A percentile compares a stretch with the other conserved stretches of the same genome.
These are phyloP conservation scores for Hypena proboscidalis DNA, from an alignment of 2,888 invertebrate species.

Conservation along the genomic window DNA sequence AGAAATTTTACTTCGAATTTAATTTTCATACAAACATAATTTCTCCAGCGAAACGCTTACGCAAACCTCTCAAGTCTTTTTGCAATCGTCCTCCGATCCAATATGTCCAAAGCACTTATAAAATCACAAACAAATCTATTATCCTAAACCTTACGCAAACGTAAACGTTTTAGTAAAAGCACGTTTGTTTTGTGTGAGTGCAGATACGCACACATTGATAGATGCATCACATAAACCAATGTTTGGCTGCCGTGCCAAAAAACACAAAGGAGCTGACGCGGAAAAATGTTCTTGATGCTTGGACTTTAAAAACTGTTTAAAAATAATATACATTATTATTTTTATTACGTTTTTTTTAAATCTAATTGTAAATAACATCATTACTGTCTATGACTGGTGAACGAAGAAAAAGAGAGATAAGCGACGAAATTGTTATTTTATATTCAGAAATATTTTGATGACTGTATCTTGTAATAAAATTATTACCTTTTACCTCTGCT, in stretches of 20 bases:
- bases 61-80: not conserved
- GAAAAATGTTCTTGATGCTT: slow-evolving; percentile 60
- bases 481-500: no score
- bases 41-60: not conserved
- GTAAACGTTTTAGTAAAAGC: slow-evolving; percentile 43
- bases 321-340: not conserved
- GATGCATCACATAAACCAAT: slow-evolving; percentile 77
- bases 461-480: no score
- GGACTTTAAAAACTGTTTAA: slow-evolving; percentile 41
- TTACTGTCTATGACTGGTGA: no score
- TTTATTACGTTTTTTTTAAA: not conserved
- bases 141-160: slow-evolving; percentile 43
- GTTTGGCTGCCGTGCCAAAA: slow-evolving; percentile 82
- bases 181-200: slow-evolving; percentile 44
- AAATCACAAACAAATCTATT: slow-evolving; percentile 40
- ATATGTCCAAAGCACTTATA: slow-evolving; percentile 11
- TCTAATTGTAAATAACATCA: no score
- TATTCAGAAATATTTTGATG: no score
- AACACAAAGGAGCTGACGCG: slow-evolving; percentile 67
- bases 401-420: no score
- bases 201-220: slow-evolving; percentile 44
- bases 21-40: no score
- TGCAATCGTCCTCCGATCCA: not conserved
- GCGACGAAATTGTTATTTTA: no score
- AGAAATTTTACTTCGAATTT: no score